A percentile compares a stretch with the other conserved stretches of the same genome.
Evolutionary conservation across 1,140 invertebrate genomes (phyloP).

Genomic region (Aphelenchoides fujianensis): DNA sequence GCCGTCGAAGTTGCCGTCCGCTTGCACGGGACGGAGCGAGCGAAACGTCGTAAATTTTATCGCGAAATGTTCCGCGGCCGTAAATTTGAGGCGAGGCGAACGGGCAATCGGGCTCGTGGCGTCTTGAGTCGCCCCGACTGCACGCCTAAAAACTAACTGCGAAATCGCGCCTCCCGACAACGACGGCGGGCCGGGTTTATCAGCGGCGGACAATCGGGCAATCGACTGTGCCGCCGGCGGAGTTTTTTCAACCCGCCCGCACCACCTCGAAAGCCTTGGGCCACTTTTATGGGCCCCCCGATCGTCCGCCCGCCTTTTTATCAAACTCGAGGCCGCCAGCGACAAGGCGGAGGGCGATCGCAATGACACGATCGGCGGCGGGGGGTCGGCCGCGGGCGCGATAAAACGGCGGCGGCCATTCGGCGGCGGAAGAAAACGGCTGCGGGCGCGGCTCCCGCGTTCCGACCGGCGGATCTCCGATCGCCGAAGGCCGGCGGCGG

Average conservation of each 20-base stretch:
- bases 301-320: too few relatives aligned
- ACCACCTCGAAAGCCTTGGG: too few relatives aligned
- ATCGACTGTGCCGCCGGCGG: not conserved
- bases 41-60: constrained; percentile 6
- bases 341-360: not conserved
- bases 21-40: too few relatives aligned
- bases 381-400: not conserved
- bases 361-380: not conserved
- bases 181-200: not conserved
- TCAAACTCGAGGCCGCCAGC: too few relatives aligned
- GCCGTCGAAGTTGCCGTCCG: not conserved
- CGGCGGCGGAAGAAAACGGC: not conserved
- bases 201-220: too few relatives aligned
- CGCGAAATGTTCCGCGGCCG: not conserved
- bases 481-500: too few relatives aligned
- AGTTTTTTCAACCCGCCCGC: too few relatives aligned
- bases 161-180: not conserved
- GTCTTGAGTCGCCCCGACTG: not conserved
- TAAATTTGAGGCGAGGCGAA: not conserved
- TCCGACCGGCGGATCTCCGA: too few relatives aligned
- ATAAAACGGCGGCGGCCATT: not conserved
- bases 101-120: not conserved
- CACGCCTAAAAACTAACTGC: not conserved
- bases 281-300: not conserved
- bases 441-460: not conserved